Evolutionary conservation across 2,113 vertebrate genomes (phyloP).

Genomic region (Varanus komodoensis): DNA sequence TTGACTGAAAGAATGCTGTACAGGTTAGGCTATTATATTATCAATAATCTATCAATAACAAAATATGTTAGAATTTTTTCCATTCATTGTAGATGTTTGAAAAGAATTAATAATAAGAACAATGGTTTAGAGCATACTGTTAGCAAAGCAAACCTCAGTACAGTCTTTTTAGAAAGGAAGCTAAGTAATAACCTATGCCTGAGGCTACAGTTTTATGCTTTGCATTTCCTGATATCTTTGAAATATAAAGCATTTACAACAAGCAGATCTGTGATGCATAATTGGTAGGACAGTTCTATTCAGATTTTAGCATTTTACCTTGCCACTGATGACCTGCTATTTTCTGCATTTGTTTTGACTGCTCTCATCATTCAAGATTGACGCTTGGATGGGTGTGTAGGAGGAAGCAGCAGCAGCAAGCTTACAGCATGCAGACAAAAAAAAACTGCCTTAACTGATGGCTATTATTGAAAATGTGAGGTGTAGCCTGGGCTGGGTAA

Average conservation of each 20-base stretch:
- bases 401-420: conserved; percentile 84
- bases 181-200: conserved; percentile 53
- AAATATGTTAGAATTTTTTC: conserved; percentile 58
- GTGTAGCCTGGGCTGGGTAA: conserved; percentile 88
- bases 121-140: conserved; percentile 4
- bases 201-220: conserved; percentile 66
- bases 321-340: conserved; percentile 82
- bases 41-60: conserved; percentile 41
- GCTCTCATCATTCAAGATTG: conserved; percentile 87
- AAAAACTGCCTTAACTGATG: conserved; percentile 90
- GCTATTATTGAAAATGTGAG: conserved; percentile 92
- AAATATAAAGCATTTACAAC: conserved; percentile 77
- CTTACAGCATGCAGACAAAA: conserved; percentile 91
- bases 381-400: conserved; percentile 86
- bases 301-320: conserved; percentile 77
- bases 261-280: conserved; percentile 73
- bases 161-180: conserved; percentile 20
- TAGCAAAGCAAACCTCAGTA: conserved; percentile 25
- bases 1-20: conserved; percentile 63
- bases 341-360: conserved; percentile 87
- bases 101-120: not conserved
- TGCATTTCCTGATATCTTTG: conserved; percentile 68
- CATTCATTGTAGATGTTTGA: conserved; percentile 40
- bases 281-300: conserved; percentile 77
- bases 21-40: conserved; percentile 62